Percentiles rank a stretch among this genome's conserved stretches.
Evolutionary conservation across 2,797 vertebrate genomes (phyloP).

Genomic region (Eidolon dupreanum): DNA sequence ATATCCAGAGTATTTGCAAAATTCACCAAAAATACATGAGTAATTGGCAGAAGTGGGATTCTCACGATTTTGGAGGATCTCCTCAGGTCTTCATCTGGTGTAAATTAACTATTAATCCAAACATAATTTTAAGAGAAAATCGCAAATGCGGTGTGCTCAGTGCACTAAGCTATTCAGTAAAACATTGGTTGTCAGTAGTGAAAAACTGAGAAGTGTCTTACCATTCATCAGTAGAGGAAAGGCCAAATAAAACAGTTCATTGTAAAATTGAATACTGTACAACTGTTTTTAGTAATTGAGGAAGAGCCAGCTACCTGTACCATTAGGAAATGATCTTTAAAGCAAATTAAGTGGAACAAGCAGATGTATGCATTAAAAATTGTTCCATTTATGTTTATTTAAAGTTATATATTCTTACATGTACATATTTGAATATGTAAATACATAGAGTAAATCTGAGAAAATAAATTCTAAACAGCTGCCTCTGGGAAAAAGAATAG

Average conservation of each 20-base stretch:
- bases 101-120: not conserved
- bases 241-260: not conserved
- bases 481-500: not conserved
- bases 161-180: not conserved
- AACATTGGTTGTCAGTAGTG: not conserved
- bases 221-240: not conserved
- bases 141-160: not conserved
- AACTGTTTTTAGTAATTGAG: not conserved
- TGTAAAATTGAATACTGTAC: not conserved
- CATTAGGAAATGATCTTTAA: not conserved
- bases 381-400: not conserved
- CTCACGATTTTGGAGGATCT: not conserved
- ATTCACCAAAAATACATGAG: not conserved
- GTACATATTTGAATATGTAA: not conserved
- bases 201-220: not conserved
- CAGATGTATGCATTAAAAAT: not conserved
- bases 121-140: not conserved
- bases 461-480: conserved; percentile 33
- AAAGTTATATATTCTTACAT: not conserved
- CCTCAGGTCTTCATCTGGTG: not conserved
- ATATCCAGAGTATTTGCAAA: not conserved
- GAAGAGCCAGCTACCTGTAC: not conserved
- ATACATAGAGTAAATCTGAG: not conserved
- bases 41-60: not conserved
- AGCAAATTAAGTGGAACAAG: not conserved